Conservation (phyloP, 1,140 invertebrate species). For the Ganaspis sp. region DNA sequence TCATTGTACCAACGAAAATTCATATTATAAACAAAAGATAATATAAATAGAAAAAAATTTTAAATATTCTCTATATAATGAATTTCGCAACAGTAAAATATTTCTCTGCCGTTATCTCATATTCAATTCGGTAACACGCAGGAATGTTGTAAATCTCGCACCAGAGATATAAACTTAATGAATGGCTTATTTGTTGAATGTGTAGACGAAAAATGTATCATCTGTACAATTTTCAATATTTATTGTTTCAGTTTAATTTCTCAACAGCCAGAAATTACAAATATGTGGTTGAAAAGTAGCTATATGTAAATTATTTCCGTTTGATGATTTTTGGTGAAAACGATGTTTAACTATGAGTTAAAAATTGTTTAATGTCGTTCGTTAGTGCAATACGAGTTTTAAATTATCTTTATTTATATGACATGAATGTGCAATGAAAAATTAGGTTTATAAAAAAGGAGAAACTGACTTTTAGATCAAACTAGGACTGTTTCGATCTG, state of each 20-base stretch:
- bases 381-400: background rate
- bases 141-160: conserved; percentile 7
- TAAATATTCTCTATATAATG: no score
- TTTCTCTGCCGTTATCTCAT: background rate
- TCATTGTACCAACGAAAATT: no score
- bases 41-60: no score
- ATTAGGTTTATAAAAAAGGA: background rate
- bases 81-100: background rate
- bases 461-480: conserved; percentile 21
- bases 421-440: conserved; percentile 4
- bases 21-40: no score
- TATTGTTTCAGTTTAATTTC: background rate
- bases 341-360: no score
- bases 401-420: conserved; percentile 2
- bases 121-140: background rate
- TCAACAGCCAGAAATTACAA: no score
- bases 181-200: conserved; percentile 11
- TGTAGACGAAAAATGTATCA: background rate
- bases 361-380: no score
- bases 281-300: no score
- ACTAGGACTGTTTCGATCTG: conserved; percentile 12
- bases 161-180: background rate
- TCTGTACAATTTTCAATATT: background rate
- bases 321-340: no score
- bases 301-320: no score